Evolutionary conservation across 2,113 vertebrate genomes (phyloP).

Genomic region (Chelonoidis abingdonii): DNA sequence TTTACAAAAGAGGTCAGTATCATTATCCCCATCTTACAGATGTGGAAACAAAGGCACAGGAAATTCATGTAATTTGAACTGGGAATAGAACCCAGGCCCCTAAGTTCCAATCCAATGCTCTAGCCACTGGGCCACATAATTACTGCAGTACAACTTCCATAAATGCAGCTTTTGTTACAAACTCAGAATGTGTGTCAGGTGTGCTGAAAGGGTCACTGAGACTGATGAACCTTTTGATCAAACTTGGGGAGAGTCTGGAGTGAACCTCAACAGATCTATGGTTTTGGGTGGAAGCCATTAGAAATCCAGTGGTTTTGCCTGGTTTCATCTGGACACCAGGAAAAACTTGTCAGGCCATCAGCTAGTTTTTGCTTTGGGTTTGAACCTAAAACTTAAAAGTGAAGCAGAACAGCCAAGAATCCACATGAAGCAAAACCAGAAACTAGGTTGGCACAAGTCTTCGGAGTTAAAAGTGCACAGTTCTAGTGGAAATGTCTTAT

Average conservation of each 20-base stretch:
- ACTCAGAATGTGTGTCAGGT: not conserved
- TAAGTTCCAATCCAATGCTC: not conserved
- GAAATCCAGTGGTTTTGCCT: not conserved
- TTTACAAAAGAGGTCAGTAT: not conserved
- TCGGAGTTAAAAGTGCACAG: not conserved
- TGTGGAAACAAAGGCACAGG: not conserved
- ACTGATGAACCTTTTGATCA: not conserved
- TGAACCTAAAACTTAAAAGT: not conserved
- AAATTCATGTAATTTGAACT: not conserved
- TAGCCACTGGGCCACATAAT: not conserved
- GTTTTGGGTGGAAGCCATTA: not conserved
- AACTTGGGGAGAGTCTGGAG: not conserved
- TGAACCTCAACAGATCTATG: not conserved
- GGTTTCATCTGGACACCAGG: not conserved
- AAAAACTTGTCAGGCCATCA: not conserved
- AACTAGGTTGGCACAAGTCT: not conserved
- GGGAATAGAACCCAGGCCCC: not conserved
- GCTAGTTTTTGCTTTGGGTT: not conserved
- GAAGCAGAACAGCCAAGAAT: not conserved
- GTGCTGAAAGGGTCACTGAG: not conserved
- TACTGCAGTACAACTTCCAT: not conserved
- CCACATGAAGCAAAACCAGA: not conserved
- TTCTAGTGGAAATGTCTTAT: not conserved
- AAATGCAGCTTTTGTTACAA: not conserved
- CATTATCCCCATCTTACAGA: not conserved